These are phyloP conservation scores for Stegana nigrithorax DNA, from an alignment of 2,888 invertebrate genomes.

Conservation along the genomic window DNA sequence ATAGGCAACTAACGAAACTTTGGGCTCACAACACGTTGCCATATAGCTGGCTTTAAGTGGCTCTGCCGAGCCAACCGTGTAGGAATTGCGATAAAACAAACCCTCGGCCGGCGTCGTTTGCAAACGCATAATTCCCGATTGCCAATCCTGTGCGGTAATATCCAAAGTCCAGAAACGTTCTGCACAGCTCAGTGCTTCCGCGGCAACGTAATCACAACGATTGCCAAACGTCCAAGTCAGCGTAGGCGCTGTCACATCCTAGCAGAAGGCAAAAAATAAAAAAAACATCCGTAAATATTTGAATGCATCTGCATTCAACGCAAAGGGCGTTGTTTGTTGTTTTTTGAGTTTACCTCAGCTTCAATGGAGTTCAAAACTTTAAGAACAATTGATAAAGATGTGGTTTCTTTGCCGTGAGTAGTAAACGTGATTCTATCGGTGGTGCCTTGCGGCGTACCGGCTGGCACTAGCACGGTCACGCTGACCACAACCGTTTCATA, in stretches of 20 bases:
- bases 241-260: conserved; percentile 73
- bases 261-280: neutral
- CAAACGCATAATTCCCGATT: conserved; percentile 75
- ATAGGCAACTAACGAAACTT: conserved; percentile 76
- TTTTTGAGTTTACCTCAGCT: conserved; percentile 47
- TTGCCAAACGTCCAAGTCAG: conserved; percentile 76
- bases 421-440: conserved; percentile 76
- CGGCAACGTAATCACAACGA: conserved; percentile 70
- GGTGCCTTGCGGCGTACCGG: conserved; percentile 70
- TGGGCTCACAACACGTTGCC: conserved; percentile 79
- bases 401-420: conserved; percentile 68
- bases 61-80: conserved; percentile 77
- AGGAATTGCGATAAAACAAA: conserved; percentile 74
- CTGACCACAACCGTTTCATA: conserved; percentile 72
- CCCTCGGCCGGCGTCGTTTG: conserved; percentile 72
- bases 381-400: conserved; percentile 67
- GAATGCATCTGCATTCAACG: too few species aligned
- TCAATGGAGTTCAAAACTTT: conserved; percentile 66
- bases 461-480: conserved; percentile 70
- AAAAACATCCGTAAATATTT: neutral
- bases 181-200: conserved; percentile 71
- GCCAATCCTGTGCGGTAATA: conserved; percentile 75
- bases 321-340: too few species aligned
- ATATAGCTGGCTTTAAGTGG: conserved; percentile 76
- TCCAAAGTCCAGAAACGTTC: conserved; percentile 79